phyloP scores from a whole-genome alignment of 2,797 vertebrate genomes.

The Parauchenoglanis ngamensis region DNA sequence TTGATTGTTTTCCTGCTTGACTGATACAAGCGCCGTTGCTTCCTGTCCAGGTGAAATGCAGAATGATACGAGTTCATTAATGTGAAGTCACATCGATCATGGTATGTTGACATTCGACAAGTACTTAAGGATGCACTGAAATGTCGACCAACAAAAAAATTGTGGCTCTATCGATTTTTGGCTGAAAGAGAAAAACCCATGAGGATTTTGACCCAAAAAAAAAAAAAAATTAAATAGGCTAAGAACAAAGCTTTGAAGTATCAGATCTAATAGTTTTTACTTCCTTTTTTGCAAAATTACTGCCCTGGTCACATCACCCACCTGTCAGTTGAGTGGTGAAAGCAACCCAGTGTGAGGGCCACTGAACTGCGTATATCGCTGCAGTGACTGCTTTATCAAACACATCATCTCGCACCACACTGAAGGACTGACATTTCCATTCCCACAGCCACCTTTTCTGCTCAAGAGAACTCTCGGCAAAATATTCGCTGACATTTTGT shows the following conservation, averaged over 20 bases:
- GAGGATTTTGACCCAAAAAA: neutral
- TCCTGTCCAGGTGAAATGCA: neutral
- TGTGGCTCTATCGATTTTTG: too few relatives aligned
- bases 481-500: constrained; percentile 47
- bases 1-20: neutral
- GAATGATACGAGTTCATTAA: neutral
- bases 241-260: neutral
- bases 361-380: constrained; percentile 3
- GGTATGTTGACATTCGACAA: neutral
- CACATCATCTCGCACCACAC: constrained; percentile 1
- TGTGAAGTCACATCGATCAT: neutral
- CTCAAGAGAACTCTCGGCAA: constrained; percentile 14
- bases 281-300: neutral
- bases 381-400: constrained; percentile 27
- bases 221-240: neutral
- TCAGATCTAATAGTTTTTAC: neutral
- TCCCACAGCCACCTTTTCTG: constrained; percentile 4
- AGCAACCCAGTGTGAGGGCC: neutral
- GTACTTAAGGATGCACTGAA: neutral
- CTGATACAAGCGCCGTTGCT: neutral
- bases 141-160: neutral
- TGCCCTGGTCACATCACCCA: neutral
- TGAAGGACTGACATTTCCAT: constrained; percentile 40
- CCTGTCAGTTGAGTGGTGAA: neutral
- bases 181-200: neutral